Conservation (phyloP, 1,140 invertebrate genomes). For the Brachionus plicatilis region DNA sequence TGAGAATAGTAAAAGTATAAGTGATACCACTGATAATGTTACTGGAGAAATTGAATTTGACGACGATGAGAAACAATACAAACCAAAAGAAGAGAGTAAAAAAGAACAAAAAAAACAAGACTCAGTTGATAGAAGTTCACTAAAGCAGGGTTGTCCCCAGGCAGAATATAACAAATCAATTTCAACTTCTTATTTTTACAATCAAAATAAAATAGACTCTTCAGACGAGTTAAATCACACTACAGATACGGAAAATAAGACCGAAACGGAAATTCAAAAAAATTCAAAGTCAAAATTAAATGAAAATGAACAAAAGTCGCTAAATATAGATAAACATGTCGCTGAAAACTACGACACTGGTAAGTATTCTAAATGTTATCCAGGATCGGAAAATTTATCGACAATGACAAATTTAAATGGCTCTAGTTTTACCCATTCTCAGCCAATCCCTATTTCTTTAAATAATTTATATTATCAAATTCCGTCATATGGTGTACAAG, state of each 20-base stretch:
- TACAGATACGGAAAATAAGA: background rate
- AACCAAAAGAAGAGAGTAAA: background rate
- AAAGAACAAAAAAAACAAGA: background rate
- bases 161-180: background rate
- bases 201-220: background rate
- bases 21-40: background rate
- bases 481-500: background rate
- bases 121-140: background rate
- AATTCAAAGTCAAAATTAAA: background rate
- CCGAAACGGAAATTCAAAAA: background rate
- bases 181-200: background rate
- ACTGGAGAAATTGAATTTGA: background rate
- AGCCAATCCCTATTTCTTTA: background rate
- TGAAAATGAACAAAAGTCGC: background rate
- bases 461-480: constrained; percentile 9
- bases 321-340: background rate
- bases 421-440: background rate
- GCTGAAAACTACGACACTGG: background rate
- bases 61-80: background rate
- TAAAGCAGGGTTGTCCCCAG: background rate
- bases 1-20: background rate
- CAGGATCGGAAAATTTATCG: background rate
- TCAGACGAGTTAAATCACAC: background rate
- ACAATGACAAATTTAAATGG: background rate
- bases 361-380: background rate